These are phyloP conservation scores for Prunella himalayana DNA, from an alignment of 2,113 vertebrate species.

Conservation along the genomic window DNA sequence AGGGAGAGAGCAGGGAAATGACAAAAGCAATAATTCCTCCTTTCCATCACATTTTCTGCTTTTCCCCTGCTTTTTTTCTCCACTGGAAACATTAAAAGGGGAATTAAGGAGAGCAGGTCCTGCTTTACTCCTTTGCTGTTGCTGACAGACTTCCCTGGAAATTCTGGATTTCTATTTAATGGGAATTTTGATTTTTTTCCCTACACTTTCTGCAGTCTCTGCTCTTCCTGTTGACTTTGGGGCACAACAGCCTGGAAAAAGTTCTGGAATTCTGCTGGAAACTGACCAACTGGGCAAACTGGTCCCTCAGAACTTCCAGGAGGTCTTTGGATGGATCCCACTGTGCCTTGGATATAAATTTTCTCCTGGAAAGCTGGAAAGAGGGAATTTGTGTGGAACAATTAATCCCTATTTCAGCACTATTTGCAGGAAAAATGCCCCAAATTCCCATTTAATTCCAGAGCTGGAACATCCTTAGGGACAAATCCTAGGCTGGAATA, in stretches of 20 bases:
- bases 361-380: not conserved
- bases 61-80: not conserved
- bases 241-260: not conserved
- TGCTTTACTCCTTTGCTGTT: not conserved
- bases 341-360: accelerated
- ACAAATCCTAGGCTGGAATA: not conserved
- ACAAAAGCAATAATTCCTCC: not conserved
- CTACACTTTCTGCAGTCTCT: accelerated
- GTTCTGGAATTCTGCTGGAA: not conserved
- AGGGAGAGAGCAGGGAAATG: not conserved
- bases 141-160: not conserved
- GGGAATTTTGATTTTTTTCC: not conserved
- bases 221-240: not conserved
- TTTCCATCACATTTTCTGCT: not conserved
- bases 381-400: accelerated
- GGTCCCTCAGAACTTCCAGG: not conserved
- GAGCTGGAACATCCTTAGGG: not conserved
- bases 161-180: not conserved
- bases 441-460: not conserved
- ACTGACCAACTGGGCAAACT: not conserved
- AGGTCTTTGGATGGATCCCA: not conserved
- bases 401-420: not conserved
- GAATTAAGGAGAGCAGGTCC: not conserved
- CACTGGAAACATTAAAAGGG: not conserved
- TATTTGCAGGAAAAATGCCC: not conserved